Conservation (phyloP, 1,140 invertebrate species). For the Maniola jurtina region DNA sequence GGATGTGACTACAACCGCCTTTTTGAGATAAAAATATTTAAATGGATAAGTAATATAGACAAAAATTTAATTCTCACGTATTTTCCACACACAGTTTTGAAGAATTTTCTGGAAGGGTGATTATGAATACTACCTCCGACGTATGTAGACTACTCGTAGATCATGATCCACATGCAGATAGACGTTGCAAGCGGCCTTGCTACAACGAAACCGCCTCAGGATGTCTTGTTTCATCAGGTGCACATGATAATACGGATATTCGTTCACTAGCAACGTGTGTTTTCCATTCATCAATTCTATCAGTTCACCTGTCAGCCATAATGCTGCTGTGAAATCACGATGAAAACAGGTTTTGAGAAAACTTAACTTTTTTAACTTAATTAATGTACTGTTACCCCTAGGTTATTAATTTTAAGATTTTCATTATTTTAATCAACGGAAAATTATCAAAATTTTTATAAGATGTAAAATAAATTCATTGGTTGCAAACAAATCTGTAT, state of each 20-base stretch:
- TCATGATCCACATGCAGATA: constrained; percentile 12
- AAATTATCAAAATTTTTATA: too few relatives aligned
- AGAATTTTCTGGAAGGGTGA: constrained; percentile 31
- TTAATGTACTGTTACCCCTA: too few relatives aligned
- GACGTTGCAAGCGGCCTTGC: constrained; percentile 14
- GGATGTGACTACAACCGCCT: too few relatives aligned
- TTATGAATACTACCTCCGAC: constrained; percentile 23
- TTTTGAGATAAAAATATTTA: too few relatives aligned
- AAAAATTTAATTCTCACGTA: constrained; percentile 30
- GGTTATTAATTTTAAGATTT: too few relatives aligned
- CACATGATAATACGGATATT: constrained; percentile 17
- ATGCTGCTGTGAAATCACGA: neutral
- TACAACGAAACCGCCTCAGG: constrained; percentile 7
- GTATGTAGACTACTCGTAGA: constrained; percentile 5
- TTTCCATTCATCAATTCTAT: constrained; percentile 17
- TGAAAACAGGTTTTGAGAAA: too few relatives aligned
- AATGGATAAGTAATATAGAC: too few relatives aligned
- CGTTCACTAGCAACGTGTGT: constrained; percentile 10
- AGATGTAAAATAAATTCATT: too few relatives aligned
- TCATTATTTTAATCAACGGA: too few relatives aligned
- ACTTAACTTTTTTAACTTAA: too few relatives aligned
- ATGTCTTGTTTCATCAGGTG: neutral
- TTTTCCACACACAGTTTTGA: constrained; percentile 21
- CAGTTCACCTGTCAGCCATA: constrained; percentile 11
- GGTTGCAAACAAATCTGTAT: too few relatives aligned